A percentile compares a stretch with the other conserved stretches of the same genome.
Evolutionary conservation across 2,113 vertebrate species (phyloP).

Genomic region (Tetrax tetrax): DNA sequence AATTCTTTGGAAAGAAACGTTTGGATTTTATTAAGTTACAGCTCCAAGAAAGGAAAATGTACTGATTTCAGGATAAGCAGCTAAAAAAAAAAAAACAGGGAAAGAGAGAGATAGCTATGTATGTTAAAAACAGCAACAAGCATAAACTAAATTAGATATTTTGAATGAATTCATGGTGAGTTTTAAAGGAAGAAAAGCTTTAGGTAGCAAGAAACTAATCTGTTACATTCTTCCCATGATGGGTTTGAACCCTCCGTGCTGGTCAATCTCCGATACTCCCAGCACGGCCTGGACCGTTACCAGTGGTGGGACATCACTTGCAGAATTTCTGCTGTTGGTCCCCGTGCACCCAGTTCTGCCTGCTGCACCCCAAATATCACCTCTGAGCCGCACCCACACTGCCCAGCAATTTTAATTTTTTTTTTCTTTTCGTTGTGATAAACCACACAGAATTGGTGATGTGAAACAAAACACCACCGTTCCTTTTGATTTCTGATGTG

Average conservation of each 20-base stretch:
- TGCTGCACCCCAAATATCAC: neutral
- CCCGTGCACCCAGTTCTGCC: neutral
- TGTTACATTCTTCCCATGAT: neutral
- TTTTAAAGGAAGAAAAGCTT: neutral
- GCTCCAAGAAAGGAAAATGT: neutral
- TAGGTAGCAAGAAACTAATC: neutral
- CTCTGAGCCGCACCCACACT: neutral
- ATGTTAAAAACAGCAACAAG: neutral
- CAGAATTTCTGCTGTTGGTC: neutral
- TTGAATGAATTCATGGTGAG: neutral
- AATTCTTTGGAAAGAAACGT: conserved; percentile 5
- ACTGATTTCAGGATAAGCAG: conserved; percentile 23
- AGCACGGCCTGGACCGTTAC: neutral
- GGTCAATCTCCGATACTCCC: neutral
- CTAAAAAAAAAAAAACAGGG: neutral
- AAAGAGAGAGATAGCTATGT: neutral
- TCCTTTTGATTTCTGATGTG: neutral
- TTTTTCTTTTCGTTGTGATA: neutral
- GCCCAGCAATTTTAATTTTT: neutral
- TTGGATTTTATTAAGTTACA: conserved; percentile 48
- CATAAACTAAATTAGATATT: neutral
- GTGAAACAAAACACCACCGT: neutral
- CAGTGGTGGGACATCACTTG: rapidly evolving
- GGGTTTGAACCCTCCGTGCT: neutral
- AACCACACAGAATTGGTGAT: neutral